phyloP scores from a whole-genome alignment of 2,888 invertebrate species.

The Pheosia tremula region DNA sequence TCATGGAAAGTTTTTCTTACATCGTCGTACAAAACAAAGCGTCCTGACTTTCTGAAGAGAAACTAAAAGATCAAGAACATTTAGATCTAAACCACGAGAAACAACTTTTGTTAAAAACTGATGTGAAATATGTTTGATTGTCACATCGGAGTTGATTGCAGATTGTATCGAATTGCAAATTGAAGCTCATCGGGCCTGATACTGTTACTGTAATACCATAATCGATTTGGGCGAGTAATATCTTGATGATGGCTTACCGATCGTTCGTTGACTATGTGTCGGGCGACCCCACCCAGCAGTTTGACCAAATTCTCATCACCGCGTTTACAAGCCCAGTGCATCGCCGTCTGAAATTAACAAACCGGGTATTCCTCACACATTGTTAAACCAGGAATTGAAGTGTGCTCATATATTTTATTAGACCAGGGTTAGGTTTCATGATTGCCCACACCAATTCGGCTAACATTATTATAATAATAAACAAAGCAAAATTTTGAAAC shows the following conservation, averaged over 20 bases:
- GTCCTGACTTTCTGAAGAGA: neutral
- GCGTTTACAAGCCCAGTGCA: conserved; percentile 98
- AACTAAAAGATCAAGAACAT: conserved; percentile 4
- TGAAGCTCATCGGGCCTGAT: too few relatives aligned
- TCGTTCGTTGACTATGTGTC: conserved; percentile 92
- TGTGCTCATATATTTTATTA: too few relatives aligned
- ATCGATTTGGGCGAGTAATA: neutral
- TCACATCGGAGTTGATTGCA: too few relatives aligned
- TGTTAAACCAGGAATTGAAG: neutral
- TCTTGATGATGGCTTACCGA: conserved; percentile 86
- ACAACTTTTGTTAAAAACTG: too few relatives aligned
- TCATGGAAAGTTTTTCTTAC: neutral
- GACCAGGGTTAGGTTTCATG: too few relatives aligned
- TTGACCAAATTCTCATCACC: conserved; percentile 96
- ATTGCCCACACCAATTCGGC: too few relatives aligned
- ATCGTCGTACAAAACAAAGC: conserved; percentile 2
- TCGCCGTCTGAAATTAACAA: conserved; percentile 90
- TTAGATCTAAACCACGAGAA: too few relatives aligned
- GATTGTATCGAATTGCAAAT: too few relatives aligned
- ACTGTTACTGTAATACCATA: too few relatives aligned
- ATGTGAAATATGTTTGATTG: too few relatives aligned
- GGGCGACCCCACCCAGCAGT: conserved; percentile 93
- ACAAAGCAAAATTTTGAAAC: conserved; percentile 48
- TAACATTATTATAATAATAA: conserved; percentile 23
- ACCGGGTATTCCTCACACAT: conserved; percentile 13